Evolutionary conservation across 2,113 vertebrate species (phyloP).

Genomic region (Donacobius atricapilla): DNA sequence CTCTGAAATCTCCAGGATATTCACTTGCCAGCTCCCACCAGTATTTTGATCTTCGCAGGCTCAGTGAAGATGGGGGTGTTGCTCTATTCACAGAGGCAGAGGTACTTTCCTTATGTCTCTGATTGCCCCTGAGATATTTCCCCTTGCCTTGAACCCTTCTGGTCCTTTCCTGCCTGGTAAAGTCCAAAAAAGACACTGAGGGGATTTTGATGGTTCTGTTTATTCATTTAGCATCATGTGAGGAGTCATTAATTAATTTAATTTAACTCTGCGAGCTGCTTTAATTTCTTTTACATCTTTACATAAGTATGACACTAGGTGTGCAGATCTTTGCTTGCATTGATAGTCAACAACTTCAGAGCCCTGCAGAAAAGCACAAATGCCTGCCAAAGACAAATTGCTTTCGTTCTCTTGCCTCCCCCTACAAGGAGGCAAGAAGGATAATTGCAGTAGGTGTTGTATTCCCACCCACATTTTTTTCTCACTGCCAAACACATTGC

Average conservation of each 20-base stretch:
- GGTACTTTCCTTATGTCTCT: slow-evolving; percentile 11
- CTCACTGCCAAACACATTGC: slow-evolving; percentile 30
- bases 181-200: neutral
- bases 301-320: neutral
- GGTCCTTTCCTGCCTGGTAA: neutral
- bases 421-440: neutral
- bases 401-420: neutral
- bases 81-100: neutral
- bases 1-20: slow-evolving; percentile 21
- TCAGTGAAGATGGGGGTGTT: neutral
- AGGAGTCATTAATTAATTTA: neutral
- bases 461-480: slow-evolving; percentile 45
- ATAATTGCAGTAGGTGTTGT: slow-evolving; percentile 33
- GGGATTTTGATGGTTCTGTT: neutral
- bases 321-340: neutral
- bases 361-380: neutral
- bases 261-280: neutral
- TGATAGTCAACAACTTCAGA: neutral
- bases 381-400: slow-evolving; percentile 22
- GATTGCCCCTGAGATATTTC: neutral
- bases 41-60: neutral
- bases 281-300: neutral
- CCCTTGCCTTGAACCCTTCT: neutral
- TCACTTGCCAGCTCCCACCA: slow-evolving; percentile 11
- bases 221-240: neutral